Base-by-base conservation (phyloP, 2,113 vertebrate genomes). In the Microcebus griseorufus region DNA sequence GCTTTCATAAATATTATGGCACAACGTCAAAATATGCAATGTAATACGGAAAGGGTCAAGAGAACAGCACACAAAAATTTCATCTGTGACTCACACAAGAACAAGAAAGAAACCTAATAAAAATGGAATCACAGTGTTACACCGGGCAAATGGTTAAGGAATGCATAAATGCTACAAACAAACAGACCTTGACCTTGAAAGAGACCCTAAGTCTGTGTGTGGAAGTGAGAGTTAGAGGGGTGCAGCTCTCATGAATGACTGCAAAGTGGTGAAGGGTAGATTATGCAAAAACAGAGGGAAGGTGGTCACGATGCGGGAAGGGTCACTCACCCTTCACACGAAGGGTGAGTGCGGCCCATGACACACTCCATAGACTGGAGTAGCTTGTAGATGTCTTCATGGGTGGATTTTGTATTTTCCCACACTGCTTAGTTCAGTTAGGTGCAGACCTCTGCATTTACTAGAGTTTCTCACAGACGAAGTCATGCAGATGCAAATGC, bases 321-420 rank as follows among this genome's bases (percentile, higher is more conserved):
- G 37, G 37, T 37, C 37, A 37, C 37, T 37, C 37, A 37, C 37
- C 37, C 37, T 37, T 37, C 37, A 53, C 27, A 5, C 32, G 11
- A 64, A 70, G 2, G 18, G 2, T 17, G 11, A 70, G 10, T 12
- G 45, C 42, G 39, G 65, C 8, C 22, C 2, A 2, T 4, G 17
- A 10, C 13, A 60, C 32, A 9, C 10, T 2, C 13, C 60, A 65
- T 42, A 29, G 18, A 55, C 48, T 29, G 2, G 25, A 7, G 20
- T 55, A 16, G 25, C 9, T 9, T 5, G 1, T 1, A 32, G 22
- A 8, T 2, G 16, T 10, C 18, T 14, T 13, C 1, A 25, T 37
- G 6, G 16, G 23, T 4, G 34, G n/a, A 1, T 18, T 23, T 69
- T 64, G 25, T 58, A 9, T 42, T 3, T 88, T 73, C 20, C 55